These are phyloP conservation scores for Hirudo medicinalis DNA, from an alignment of 1,140 invertebrate species.

Conservation along the genomic window DNA sequence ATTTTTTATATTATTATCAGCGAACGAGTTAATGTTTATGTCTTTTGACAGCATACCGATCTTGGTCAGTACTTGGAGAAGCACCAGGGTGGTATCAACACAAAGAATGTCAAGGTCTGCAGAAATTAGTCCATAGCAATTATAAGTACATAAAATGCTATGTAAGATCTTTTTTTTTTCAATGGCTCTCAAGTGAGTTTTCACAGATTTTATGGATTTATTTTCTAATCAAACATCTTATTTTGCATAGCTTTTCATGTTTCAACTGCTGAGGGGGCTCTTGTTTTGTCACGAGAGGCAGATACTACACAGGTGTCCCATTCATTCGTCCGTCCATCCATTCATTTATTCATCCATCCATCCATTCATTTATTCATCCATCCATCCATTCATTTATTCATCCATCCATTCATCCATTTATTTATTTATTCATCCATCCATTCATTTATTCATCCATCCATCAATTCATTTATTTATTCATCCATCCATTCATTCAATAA, in stretches of 20 bases:
- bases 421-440: background rate
- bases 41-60: constrained; percentile 68
- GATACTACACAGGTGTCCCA: constrained; percentile 48
- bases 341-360: background rate
- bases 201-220: no score
- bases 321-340: background rate
- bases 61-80: constrained; percentile 92
- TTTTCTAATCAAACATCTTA: background rate
- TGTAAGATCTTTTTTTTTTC: no score
- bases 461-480: no score
- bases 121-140: no score
- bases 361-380: background rate
- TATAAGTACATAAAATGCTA: no score
- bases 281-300: constrained; percentile 54
- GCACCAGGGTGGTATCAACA: constrained; percentile 75
- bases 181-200: no score
- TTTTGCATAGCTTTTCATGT: constrained; percentile 51
- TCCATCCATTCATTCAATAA: no score
- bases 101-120: constrained; percentile 32
- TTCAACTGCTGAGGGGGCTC: constrained; percentile 55
- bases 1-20: background rate
- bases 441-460: background rate
- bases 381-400: background rate
- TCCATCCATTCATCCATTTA: background rate
- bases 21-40: background rate